Conservation (phyloP, 1,140 invertebrate genomes). For the Euura saliciscinereae region DNA sequence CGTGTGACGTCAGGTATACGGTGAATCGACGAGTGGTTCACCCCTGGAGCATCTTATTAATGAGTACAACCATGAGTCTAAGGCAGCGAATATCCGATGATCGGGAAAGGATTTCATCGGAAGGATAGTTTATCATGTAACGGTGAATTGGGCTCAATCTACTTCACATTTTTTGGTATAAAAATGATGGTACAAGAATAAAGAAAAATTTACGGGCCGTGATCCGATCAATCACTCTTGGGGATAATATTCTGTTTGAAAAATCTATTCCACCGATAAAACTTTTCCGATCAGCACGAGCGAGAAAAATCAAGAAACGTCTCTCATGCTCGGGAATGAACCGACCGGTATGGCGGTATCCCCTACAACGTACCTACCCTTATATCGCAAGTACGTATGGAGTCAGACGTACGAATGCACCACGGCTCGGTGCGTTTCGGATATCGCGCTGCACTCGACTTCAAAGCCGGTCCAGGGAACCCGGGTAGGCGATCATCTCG, state of each 20-base stretch:
- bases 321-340: too few species aligned
- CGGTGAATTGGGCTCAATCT: background rate
- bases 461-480: background rate
- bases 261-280: background rate
- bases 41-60: too few species aligned
- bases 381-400: too few species aligned
- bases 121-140: constrained; percentile 5
- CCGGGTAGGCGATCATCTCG: background rate
- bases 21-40: too few species aligned
- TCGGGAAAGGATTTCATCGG: background rate
- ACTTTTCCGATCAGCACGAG: too few species aligned
- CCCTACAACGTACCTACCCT: too few species aligned
- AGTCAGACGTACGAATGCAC: background rate
- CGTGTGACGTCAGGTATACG: too few species aligned
- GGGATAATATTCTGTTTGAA: background rate
- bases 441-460: background rate
- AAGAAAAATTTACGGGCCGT: background rate
- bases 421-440: constrained; percentile 3
- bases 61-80: background rate
- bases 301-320: too few species aligned
- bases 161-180: background rate
- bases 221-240: background rate
- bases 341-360: too few species aligned
- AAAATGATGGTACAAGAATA: too few species aligned
- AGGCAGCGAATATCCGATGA: too few species aligned